Evolutionary conservation across 2,888 invertebrate genomes (phyloP).

Genomic region (Emmelina monodactyla): DNA sequence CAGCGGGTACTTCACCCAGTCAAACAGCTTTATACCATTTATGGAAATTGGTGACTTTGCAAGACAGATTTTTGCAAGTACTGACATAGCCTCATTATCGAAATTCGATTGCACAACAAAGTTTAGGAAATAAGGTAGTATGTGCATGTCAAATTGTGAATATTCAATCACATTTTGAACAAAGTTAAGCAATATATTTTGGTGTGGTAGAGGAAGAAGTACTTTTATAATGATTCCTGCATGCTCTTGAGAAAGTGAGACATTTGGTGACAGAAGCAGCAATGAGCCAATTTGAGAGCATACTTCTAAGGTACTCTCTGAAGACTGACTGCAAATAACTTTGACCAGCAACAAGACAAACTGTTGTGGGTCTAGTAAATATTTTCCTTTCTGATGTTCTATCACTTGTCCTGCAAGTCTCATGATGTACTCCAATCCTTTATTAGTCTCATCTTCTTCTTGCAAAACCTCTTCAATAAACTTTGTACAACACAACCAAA

Average conservation of each 20-base stretch:
- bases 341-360: slow-evolving; percentile 66
- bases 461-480: slow-evolving; percentile 39
- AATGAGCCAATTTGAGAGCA: slow-evolving; percentile 65
- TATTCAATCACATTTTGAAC: slow-evolving; percentile 71
- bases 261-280: slow-evolving; percentile 66
- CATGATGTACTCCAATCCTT: slow-evolving; percentile 53
- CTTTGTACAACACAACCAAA: slow-evolving; percentile 68
- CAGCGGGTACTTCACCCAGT: slow-evolving; percentile 74
- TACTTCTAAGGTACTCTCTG: slow-evolving; percentile 52
- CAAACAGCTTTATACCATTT: slow-evolving; percentile 64
- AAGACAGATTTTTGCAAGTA: slow-evolving; percentile 72
- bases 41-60: slow-evolving; percentile 71
- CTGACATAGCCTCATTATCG: slow-evolving; percentile 61
- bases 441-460: slow-evolving; percentile 34
- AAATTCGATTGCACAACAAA: slow-evolving; percentile 63
- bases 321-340: slow-evolving; percentile 50
- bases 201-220: slow-evolving; percentile 63
- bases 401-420: slow-evolving; percentile 69
- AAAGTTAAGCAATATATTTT: slow-evolving; percentile 68
- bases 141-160: slow-evolving; percentile 75
- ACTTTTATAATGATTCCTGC: slow-evolving; percentile 74
- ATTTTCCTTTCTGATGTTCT: slow-evolving; percentile 70
- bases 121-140: slow-evolving; percentile 72
- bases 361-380: slow-evolving; percentile 66
- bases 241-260: slow-evolving; percentile 76